phyloP scores from a whole-genome alignment of 2,888 invertebrate species.

The Dasysyrphus tricinctus region DNA sequence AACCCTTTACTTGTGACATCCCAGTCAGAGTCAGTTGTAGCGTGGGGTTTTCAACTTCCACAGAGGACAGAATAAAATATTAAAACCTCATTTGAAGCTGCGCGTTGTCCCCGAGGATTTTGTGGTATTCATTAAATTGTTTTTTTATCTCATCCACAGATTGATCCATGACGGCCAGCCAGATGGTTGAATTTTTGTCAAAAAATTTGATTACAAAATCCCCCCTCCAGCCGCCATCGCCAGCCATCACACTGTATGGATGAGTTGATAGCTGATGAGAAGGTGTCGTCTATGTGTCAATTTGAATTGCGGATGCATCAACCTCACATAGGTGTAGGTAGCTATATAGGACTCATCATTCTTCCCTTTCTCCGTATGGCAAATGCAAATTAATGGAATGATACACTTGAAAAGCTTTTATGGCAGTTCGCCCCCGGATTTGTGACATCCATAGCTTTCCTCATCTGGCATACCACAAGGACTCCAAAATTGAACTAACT shows the following conservation, averaged over 20 bases:
- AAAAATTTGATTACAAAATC: constrained; percentile 40
- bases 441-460: constrained; percentile 41
- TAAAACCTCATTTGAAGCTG: constrained; percentile 66
- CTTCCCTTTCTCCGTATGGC: background rate
- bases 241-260: background rate
- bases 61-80: constrained; percentile 33
- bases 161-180: constrained; percentile 44
- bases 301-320: constrained; percentile 56
- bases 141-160: constrained; percentile 48
- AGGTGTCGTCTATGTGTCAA: constrained; percentile 57
- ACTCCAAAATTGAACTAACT: constrained; percentile 70
- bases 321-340: background rate
- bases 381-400: constrained; percentile 71
- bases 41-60: background rate
- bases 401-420: constrained; percentile 74
- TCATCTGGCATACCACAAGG: constrained; percentile 39
- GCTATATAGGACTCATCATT: background rate
- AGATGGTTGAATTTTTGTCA: constrained; percentile 62
- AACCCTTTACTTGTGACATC: constrained; percentile 36
- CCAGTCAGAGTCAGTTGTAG: background rate
- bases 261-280: background rate
- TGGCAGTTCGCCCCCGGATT: constrained; percentile 42
- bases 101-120: constrained; percentile 40
- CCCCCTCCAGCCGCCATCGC: background rate
- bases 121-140: constrained; percentile 67